A percentile compares a stretch with the other conserved stretches of the same genome.
Evolutionary conservation across 2,797 vertebrate species (phyloP).

Genomic region (Artibeus jamaicensis): DNA sequence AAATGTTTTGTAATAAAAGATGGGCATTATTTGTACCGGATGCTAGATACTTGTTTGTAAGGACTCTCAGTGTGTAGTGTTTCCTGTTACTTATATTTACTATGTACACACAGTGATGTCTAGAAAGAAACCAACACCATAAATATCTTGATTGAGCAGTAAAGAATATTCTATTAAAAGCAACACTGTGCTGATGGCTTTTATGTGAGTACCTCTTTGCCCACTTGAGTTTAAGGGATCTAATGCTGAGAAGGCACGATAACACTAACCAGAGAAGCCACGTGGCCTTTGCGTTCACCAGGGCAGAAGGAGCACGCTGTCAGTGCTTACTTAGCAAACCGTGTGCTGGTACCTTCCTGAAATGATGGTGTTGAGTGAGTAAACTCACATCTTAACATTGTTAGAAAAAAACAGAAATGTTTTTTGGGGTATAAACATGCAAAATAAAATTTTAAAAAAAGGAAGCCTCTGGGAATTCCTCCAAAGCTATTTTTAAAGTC

Average conservation of each 20-base stretch:
- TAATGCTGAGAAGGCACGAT: neutral
- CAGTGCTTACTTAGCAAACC: neutral
- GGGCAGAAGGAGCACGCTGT: neutral
- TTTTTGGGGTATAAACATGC: neutral
- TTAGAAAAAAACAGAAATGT: neutral
- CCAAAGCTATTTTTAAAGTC: neutral
- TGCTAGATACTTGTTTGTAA: neutral
- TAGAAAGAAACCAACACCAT: neutral
- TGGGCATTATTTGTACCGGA: too few relatives aligned
- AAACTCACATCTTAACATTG: neutral
- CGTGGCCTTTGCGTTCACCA: neutral
- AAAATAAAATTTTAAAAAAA: conserved; percentile 9
- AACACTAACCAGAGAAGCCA: neutral
- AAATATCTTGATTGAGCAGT: neutral
- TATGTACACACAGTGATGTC: neutral
- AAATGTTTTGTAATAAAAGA: too few relatives aligned
- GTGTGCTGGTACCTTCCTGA: neutral
- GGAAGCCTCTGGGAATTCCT: neutral
- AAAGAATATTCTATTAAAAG: neutral
- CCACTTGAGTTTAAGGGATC: neutral
- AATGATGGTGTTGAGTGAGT: neutral
- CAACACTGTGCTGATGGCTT: neutral
- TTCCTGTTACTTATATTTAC: neutral
- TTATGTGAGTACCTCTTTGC: neutral
- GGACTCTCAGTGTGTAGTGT: neutral